Conservation (phyloP, 2,888 invertebrate species). For the Troides aeacus region DNA sequence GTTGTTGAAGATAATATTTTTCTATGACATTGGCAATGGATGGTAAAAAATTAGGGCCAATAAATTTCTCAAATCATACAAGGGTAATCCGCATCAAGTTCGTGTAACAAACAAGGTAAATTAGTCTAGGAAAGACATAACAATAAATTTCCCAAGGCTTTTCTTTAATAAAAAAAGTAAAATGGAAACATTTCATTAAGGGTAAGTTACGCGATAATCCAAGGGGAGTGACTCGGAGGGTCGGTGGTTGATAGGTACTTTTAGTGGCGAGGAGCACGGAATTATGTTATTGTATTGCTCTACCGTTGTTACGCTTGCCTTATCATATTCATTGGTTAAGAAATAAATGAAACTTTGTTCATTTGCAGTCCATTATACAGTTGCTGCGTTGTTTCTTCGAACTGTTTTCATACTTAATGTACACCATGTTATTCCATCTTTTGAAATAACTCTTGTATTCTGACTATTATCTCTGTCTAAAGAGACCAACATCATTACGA, state of each 20-base stretch:
- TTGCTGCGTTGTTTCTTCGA: slow-evolving; percentile 2
- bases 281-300: slow-evolving; percentile 25
- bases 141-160: slow-evolving; percentile 48
- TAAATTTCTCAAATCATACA: slow-evolving; percentile 6
- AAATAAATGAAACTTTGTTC: slow-evolving; percentile 21
- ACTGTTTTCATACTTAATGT: background rate
- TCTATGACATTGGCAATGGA: too few relatives aligned
- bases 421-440: background rate
- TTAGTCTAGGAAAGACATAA: slow-evolving; percentile 37
- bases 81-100: slow-evolving; percentile 3
- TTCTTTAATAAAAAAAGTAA: slow-evolving; percentile 44
- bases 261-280: slow-evolving; percentile 50
- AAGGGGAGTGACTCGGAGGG: slow-evolving; percentile 52
- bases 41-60: background rate
- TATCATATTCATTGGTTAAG: slow-evolving; percentile 17
- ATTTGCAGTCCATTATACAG: slow-evolving; percentile 5
- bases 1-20: too few relatives aligned
- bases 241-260: slow-evolving; percentile 60
- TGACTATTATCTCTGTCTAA: background rate
- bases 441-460: background rate
- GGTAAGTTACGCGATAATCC: slow-evolving; percentile 51
- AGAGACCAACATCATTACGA: background rate
- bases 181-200: slow-evolving; percentile 47
- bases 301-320: slow-evolving; percentile 4
- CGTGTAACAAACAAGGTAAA: slow-evolving; percentile 31